Conservation (phyloP, 2,113 vertebrate species). For the Progne subis region DNA sequence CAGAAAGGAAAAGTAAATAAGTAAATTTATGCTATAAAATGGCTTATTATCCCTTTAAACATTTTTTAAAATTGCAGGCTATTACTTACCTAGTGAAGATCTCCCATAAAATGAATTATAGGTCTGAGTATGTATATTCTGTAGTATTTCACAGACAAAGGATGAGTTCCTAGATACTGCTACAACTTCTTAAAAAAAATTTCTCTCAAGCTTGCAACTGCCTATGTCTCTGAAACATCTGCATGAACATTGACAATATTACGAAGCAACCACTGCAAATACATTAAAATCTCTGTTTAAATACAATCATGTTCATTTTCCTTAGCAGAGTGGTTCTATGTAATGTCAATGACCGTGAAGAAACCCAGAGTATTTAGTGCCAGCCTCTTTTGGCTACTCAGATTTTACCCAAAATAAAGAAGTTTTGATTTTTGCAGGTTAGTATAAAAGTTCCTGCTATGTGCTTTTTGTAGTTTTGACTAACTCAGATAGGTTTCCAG, state of each 20-base stretch:
- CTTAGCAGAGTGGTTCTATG: fast-evolving
- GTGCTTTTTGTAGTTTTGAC: not conserved
- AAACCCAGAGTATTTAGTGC: not conserved
- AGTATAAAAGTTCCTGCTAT: not conserved
- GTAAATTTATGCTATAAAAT: not conserved
- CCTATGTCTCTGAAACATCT: not conserved
- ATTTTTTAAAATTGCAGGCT: not conserved
- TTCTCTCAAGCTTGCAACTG: not conserved
- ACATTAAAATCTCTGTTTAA: not conserved
- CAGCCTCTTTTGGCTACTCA: not conserved
- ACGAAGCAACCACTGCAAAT: not conserved
- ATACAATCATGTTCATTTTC: not conserved
- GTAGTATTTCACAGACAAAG: not conserved
- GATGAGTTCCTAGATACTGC: not conserved
- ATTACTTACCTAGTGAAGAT: not conserved
- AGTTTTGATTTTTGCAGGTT: not conserved
- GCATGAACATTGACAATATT: not conserved
- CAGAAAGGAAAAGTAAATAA: too few species aligned
- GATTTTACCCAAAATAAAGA: not conserved
- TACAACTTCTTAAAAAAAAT: not conserved
- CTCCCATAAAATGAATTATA: not conserved
- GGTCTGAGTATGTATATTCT: not conserved
- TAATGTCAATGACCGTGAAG: not conserved
- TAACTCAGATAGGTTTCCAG: not conserved
- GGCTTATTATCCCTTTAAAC: not conserved